phyloP scores from a whole-genome alignment of 1,140 invertebrate species.

The Penaeus japonicus region DNA sequence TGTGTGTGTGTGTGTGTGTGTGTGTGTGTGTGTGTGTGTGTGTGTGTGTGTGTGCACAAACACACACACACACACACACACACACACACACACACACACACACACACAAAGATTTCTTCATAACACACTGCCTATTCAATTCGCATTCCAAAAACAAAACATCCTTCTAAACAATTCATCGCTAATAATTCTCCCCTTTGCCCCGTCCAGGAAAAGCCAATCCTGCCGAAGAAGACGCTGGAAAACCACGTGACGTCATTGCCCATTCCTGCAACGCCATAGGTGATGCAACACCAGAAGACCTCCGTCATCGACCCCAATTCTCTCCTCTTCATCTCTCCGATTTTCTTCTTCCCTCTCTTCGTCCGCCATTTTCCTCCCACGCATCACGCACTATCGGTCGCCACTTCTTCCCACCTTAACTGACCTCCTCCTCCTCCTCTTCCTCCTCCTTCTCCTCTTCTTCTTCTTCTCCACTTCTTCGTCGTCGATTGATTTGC shows the following conservation, averaged over 20 bases:
- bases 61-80: background rate
- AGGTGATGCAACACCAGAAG: background rate
- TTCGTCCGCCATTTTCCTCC: background rate
- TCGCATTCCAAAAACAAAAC: too few relatives aligned
- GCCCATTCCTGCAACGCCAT: background rate
- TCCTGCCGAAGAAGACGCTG: too few relatives aligned
- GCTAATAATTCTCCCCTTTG: too few relatives aligned
- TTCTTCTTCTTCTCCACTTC: too few relatives aligned
- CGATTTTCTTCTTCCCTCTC: background rate
- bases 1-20: too few relatives aligned
- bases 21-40: too few relatives aligned
- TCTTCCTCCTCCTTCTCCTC: too few relatives aligned
- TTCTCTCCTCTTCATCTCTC: slow-evolving; percentile 2
- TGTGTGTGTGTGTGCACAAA: too few relatives aligned
- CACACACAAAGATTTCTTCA: too few relatives aligned
- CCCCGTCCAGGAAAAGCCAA: too few relatives aligned
- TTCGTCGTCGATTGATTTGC: background rate
- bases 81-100: background rate
- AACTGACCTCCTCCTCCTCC: background rate
- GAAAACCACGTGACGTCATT: background rate
- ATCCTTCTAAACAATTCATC: too few relatives aligned
- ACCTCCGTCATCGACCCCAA: background rate
- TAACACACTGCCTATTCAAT: too few relatives aligned
- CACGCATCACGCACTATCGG: background rate
- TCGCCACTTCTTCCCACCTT: background rate